These are phyloP conservation scores for Vimba vimba DNA, from an alignment of 2,113 vertebrate genomes.

Conservation along the genomic window DNA sequence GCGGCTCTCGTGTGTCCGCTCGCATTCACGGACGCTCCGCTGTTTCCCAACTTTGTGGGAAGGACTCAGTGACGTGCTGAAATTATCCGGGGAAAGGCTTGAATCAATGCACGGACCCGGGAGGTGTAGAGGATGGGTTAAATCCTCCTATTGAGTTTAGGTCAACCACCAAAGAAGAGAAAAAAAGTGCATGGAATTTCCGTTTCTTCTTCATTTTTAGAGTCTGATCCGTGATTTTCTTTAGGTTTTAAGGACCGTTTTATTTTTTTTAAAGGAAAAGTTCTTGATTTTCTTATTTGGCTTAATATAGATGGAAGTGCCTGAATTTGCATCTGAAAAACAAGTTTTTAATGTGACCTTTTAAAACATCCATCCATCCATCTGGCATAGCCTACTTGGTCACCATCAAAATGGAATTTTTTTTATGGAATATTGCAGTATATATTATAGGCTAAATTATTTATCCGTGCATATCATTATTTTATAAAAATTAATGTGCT, in stretches of 20 bases:
- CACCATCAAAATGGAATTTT: no score
- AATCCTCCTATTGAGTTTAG: background rate
- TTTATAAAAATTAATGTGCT: no score
- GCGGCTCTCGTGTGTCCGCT: constrained; percentile 63
- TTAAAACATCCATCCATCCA: no score
- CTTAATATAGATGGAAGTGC: no score
- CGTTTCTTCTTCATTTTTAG: background rate
- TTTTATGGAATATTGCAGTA: no score
- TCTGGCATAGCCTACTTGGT: no score
- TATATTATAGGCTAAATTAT: no score
- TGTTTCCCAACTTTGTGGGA: constrained; percentile 64
- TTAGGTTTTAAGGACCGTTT: background rate
- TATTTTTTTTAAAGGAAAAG: background rate
- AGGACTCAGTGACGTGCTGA: constrained; percentile 62
- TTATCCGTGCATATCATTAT: no score
- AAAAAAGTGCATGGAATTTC: background rate
- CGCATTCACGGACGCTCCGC: constrained; percentile 54
- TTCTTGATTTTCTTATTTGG: no score
- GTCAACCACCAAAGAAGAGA: background rate
- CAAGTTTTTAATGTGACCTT: background rate
- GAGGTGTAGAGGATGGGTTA: constrained; percentile 20
- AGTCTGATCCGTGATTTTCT: background rate
- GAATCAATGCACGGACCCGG: background rate
- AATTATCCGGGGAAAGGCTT: constrained; percentile 19
- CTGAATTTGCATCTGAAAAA: background rate